Base-by-base conservation (phyloP, 1,140 invertebrate species). In the Paraescarpia echinospica region DNA sequence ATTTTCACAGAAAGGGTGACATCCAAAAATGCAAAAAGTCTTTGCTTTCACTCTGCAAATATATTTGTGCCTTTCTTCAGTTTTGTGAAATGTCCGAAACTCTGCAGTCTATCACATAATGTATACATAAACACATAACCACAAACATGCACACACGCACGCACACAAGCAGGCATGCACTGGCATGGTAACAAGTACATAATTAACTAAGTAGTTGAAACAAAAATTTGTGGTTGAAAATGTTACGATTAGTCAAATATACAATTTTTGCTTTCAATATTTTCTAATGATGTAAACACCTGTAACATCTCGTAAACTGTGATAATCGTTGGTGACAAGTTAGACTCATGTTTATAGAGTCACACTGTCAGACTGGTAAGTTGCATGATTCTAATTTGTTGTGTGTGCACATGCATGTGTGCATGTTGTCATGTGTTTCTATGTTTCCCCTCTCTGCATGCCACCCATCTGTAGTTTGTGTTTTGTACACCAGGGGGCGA, bases 401-500 rank as follows among this genome's bases (percentile, higher is more conserved):
- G 59, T 77, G 59, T 77, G 27, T 77, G 22, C 59, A 77, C 59
- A 27, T 77, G 59, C 22, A 27, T 27, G 9, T 31, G 59, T 27
- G 9, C 59, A 77, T 77, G 59, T 77, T 77, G 59, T 77, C 22
- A 41, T 41, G 41, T 41, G 41, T 41, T 41, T 41, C 41, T 4
- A 77, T 22, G 59, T 77, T 77, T 77, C 59, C 8, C 59, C 59
- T 77, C 59, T 77, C 59, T 77, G 59, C 59, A 77, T 77, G 59
- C 59, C 0, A 77, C 59, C 59, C 59, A 77, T 27, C 22, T 77
- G 59, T 77, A 77, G 59, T 77, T 77, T 77, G 59, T 77, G 59
- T 77, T 77, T 77, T 77, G 59, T 77, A 77, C 59, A 77, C 59
- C 59, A 77, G 59, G 59, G 59, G 59, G 59, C 59, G 59, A 77